phyloP scores from a whole-genome alignment of 2,888 invertebrate genomes.

The Helicoverpa assulta region DNA sequence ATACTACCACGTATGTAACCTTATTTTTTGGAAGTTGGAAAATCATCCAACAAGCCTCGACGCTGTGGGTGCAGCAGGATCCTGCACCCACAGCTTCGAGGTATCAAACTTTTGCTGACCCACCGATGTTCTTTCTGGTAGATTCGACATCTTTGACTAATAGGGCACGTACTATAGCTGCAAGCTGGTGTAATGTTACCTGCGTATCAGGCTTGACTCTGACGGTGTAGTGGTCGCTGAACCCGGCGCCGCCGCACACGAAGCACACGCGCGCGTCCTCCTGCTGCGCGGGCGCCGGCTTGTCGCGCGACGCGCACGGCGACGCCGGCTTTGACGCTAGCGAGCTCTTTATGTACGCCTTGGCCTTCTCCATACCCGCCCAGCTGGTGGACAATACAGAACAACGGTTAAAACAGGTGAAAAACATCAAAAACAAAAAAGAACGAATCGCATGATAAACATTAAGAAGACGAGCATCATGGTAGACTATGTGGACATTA shows the following conservation, averaged over 20 bases:
- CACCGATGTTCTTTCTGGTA: no score
- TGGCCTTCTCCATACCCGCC: conserved; percentile 91
- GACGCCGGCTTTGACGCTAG: conserved; percentile 89
- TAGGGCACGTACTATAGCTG: background rate
- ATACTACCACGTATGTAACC: no score
- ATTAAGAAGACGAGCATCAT: no score
- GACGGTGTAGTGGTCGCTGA: conserved; percentile 92
- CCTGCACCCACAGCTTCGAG: no score
- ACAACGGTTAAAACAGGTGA: background rate
- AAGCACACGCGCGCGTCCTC: conserved; percentile 91
- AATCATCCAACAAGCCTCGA: no score
- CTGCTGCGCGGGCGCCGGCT: conserved; percentile 81
- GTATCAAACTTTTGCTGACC: no score
- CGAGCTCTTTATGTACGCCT: conserved; percentile 93
- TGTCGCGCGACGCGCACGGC: conserved; percentile 87
- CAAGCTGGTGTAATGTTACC: conserved; percentile 66
- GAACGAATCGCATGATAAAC: no score
- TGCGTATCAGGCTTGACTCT: conserved; percentile 88
- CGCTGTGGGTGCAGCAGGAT: no score
- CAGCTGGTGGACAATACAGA: conserved; percentile 48
- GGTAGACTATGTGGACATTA: no score
- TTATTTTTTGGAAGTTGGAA: no score
- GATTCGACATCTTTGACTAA: background rate
- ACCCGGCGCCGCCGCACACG: conserved; percentile 93
- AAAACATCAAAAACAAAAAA: no score